A percentile compares a stretch with the other conserved stretches of the same genome.
These are phyloP conservation scores for Strigamia maritima DNA, from an alignment of 2,888 invertebrate genomes.

Conservation along the genomic window DNA sequence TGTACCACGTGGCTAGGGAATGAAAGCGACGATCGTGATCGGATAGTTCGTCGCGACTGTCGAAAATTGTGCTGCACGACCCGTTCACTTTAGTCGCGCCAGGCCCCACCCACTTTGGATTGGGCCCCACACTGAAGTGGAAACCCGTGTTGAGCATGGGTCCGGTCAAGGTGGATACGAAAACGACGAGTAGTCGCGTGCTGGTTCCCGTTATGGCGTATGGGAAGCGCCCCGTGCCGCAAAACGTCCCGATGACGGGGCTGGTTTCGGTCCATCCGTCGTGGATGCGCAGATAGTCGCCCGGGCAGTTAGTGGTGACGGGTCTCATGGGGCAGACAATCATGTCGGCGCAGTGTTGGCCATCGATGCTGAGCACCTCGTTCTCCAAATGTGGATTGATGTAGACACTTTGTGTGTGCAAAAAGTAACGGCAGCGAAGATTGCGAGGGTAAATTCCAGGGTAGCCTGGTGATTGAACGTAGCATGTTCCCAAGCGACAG, in stretches of 20 bases:
- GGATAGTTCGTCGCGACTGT: constrained; percentile 38
- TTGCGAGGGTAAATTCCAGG: constrained; percentile 89
- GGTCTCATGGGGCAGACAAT: constrained; percentile 93
- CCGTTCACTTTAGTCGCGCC: constrained; percentile 54
- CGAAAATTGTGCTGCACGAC: constrained; percentile 39
- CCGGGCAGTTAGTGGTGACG: constrained; percentile 81
- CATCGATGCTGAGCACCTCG: constrained; percentile 89
- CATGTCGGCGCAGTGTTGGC: constrained; percentile 87
- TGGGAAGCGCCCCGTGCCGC: constrained; percentile 85
- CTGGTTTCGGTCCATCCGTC: constrained; percentile 84
- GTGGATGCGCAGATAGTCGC: constrained; percentile 83
- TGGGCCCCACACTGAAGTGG: constrained; percentile 80
- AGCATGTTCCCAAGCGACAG: constrained; percentile 84
- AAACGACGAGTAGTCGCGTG: constrained; percentile 48
- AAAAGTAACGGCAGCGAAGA: constrained; percentile 82
- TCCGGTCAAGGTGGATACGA: constrained; percentile 48
- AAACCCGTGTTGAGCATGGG: constrained; percentile 87
- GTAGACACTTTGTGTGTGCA: constrained; percentile 62
- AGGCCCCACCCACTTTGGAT: constrained; percentile 54
- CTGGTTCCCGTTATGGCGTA: constrained; percentile 91
- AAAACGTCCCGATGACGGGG: constrained; percentile 67
- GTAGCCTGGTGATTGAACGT: constrained; percentile 88
- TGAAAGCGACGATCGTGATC: constrained; percentile 61
- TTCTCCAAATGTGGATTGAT: constrained; percentile 75
- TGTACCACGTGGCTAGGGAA: constrained; percentile 90